Evolutionary conservation across 2,113 vertebrate genomes (phyloP).

Genomic region (Eleginops maclovinus): DNA sequence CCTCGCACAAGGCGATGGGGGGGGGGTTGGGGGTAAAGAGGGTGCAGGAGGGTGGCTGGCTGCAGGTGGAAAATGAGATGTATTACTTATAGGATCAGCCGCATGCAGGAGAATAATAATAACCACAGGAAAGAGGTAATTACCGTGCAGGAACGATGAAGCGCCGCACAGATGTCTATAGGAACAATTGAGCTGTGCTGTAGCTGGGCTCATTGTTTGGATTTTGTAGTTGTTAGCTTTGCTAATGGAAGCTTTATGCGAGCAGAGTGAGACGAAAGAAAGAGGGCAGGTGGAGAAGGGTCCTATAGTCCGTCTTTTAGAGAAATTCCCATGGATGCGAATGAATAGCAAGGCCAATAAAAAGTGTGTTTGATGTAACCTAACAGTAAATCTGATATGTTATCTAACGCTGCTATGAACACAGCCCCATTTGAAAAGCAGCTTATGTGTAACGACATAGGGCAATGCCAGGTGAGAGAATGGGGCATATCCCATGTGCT

Average conservation of each 20-base stretch:
- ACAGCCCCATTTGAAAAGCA: slow-evolving; percentile 28
- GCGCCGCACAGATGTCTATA: slow-evolving; percentile 14
- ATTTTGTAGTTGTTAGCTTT: slow-evolving; percentile 33
- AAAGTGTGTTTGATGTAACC: slow-evolving; percentile 43
- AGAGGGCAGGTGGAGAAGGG: background rate
- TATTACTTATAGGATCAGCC: slow-evolving; percentile 69
- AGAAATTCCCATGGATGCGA: slow-evolving; percentile 7
- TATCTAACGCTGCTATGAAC: slow-evolving; percentile 39
- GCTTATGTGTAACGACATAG: slow-evolving; percentile 23
- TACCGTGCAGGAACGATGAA: slow-evolving; percentile 49
- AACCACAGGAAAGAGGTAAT: slow-evolving; percentile 70
- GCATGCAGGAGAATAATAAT: slow-evolving; percentile 67
- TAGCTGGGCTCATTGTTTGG: slow-evolving; percentile 32
- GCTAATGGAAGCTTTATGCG: slow-evolving; percentile 24
- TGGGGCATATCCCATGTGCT: slow-evolving; percentile 52
- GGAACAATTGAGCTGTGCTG: slow-evolving; percentile 22
- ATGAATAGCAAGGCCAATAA: slow-evolving; percentile 14
- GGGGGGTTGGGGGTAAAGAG: slow-evolving; percentile 17
- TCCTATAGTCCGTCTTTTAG: background rate
- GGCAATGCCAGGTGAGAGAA: slow-evolving; percentile 46
- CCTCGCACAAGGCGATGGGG: slow-evolving; percentile 38
- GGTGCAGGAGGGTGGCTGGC: slow-evolving; percentile 46
- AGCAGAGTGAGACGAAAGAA: slow-evolving; percentile 8
- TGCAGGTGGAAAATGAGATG: slow-evolving; percentile 76
- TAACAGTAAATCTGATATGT: slow-evolving; percentile 44